Base-by-base conservation (phyloP, 2,888 invertebrate genomes). In the Torymus texanus region DNA sequence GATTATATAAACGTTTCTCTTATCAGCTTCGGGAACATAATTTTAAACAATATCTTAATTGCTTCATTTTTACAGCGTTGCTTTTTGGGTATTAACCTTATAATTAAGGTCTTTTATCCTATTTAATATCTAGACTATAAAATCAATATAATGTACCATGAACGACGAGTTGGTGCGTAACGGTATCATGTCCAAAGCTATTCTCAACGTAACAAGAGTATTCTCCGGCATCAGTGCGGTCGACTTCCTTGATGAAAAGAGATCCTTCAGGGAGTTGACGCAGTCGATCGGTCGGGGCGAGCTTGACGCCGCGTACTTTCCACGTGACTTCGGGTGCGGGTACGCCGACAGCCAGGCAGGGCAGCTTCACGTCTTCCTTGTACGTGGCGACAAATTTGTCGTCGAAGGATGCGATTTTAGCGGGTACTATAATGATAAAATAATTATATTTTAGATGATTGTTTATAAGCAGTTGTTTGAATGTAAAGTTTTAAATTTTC, bases 171-270 rank as follows among this genome's bases (percentile, higher is more conserved):
- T 95, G 95, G 90, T 97, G 97, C 0, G 96, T 96, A 71, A 98
- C 97, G 16, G 96, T 96, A 87, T 98, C 98, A 84, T 96, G 95
- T 70, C 98, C 98, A 90, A 97, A 97, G 29, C 95, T 94, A 91
- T 98, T 98, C 89, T 97, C 96, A 18, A 97, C 97, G 85, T 95
- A 95, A 91, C 98, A 98, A 0, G 97, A 95, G 90, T 98, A 98
- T 91, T 98, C 97, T 75, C 97, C 98, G 75, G 97, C 97, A 91
- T 98, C 98, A 82, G 95, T 94, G 51, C 97, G 94, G 67, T 95
- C 95, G 0, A 97, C 96, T 83, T 96, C 95, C 80, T 96, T 95
- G 81, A 98, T 96, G 86, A 96, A 94, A n/a, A 98, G 91, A 0
- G 97, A 96, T 29, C 98, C 98, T 90, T 98, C 97, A 16, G 96